Evolutionary conservation across 1,140 invertebrate genomes (phyloP).

Genomic region (Rhopalosiphum maidis): DNA sequence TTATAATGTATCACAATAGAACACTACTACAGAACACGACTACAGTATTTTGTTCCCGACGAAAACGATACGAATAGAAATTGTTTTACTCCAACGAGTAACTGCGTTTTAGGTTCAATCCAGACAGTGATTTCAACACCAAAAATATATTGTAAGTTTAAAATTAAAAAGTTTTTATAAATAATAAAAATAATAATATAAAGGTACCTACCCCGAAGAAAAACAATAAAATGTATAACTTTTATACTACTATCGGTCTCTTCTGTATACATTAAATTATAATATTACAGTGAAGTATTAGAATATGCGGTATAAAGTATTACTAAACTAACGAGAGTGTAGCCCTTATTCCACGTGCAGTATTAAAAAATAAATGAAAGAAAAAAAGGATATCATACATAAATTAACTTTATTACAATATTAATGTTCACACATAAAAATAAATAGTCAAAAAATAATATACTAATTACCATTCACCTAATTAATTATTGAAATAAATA

Average conservation of each 20-base stretch:
- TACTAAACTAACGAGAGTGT: neutral
- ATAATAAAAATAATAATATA: conserved; percentile 4
- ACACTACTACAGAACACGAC: neutral
- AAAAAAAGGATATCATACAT: conserved; percentile 25
- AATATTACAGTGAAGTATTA: neutral
- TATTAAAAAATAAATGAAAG: neutral
- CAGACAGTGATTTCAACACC: neutral
- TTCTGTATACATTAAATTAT: neutral
- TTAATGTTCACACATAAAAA: conserved; percentile 42
- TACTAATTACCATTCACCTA: conserved; percentile 40
- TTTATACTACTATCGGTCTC: neutral
- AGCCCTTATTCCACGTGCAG: conserved; percentile 18
- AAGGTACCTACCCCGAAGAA: neutral
- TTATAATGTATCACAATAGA: neutral
- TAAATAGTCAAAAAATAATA: conserved; percentile 38
- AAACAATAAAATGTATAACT: neutral
- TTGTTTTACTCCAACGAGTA: neutral
- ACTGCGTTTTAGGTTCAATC: neutral
- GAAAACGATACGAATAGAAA: neutral
- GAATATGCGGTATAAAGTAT: neutral
- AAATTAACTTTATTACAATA: conserved; percentile 38
- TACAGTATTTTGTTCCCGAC: neutral
- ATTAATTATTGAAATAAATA: conserved; percentile 30
- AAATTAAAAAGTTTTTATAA: neutral
- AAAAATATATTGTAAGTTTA: neutral